Evolutionary conservation across 2,797 vertebrate genomes (phyloP).

Genomic region (Manis crassicaudata): DNA sequence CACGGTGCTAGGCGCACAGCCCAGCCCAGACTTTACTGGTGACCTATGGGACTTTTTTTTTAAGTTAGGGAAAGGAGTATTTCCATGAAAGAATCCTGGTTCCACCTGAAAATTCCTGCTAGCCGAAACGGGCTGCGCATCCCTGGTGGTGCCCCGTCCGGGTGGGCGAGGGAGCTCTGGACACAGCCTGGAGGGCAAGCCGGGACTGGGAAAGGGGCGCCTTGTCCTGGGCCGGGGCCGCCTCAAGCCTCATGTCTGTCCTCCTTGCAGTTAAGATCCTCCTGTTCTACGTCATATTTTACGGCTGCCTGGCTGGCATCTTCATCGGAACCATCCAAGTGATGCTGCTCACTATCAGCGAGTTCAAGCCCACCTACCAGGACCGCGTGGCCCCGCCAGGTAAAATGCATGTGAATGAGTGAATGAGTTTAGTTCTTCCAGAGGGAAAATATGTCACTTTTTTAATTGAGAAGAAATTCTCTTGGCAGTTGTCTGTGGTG

Average conservation of each 20-base stretch:
- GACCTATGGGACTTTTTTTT: neutral
- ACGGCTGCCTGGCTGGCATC: constrained; percentile 98
- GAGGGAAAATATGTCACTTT: neutral
- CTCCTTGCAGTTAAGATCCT: constrained; percentile 95
- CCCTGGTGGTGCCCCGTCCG: neutral
- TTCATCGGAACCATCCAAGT: constrained; percentile 99
- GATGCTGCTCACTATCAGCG: constrained; percentile 94
- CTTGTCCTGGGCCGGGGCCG: no score
- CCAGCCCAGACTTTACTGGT: neutral
- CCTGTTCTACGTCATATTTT: constrained; percentile 97
- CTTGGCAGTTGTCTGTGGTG: neutral
- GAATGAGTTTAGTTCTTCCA: neutral
- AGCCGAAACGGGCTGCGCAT: neutral
- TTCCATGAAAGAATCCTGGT: neutral
- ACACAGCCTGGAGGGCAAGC: neutral
- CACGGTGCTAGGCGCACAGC: neutral
- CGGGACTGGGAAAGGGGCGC: neutral
- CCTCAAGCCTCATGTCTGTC: constrained; percentile 45
- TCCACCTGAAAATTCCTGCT: neutral
- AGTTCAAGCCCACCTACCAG: constrained; percentile 96
- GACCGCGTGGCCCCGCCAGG: constrained; percentile 99
- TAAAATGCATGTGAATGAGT: constrained; percentile 78
- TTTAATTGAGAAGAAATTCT: accelerated
- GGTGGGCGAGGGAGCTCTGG: neutral
- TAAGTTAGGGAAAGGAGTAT: neutral